Evolutionary conservation across 2,113 vertebrate genomes (phyloP).

Genomic region (Nerophis lumbriciformis): DNA sequence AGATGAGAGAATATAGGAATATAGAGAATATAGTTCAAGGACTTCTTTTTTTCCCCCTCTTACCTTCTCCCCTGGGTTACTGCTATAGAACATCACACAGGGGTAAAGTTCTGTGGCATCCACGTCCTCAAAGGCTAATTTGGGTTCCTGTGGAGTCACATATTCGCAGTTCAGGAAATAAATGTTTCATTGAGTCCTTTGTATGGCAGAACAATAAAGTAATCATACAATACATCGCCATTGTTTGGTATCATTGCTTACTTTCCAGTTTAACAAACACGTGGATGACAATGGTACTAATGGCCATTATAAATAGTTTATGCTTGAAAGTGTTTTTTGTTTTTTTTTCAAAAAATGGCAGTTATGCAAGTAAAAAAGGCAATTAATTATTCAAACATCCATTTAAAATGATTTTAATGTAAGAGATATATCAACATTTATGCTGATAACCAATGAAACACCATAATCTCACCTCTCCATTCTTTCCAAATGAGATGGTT

Average conservation of each 20-base stretch:
- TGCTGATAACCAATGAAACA: neutral
- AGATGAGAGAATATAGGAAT: neutral
- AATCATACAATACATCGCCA: too few relatives aligned
- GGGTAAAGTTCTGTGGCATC: constrained; percentile 75
- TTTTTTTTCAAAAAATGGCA: too few relatives aligned
- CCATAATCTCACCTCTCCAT: constrained; percentile 69
- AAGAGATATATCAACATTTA: neutral
- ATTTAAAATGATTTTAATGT: too few relatives aligned
- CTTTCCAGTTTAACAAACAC: too few relatives aligned
- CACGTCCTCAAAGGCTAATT: constrained; percentile 76
- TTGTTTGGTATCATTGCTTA: too few relatives aligned
- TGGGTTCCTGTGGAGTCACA: constrained; percentile 66
- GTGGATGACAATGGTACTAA: too few relatives aligned
- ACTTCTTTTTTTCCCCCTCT: neutral
- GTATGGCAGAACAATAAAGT: too few relatives aligned
- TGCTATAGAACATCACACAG: constrained; percentile 81
- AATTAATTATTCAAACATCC: too few relatives aligned
- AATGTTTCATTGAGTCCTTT: neutral
- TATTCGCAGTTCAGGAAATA: neutral
- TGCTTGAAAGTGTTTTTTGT: too few relatives aligned
- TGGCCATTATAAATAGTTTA: too few relatives aligned
- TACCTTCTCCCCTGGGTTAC: constrained; percentile 81
- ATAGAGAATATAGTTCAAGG: too few relatives aligned
- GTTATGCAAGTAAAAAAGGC: too few relatives aligned
- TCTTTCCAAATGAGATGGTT: constrained; percentile 77